phyloP scores from a whole-genome alignment of 64 coral and sea anemone species.

The Montipora foliosa region DNA sequence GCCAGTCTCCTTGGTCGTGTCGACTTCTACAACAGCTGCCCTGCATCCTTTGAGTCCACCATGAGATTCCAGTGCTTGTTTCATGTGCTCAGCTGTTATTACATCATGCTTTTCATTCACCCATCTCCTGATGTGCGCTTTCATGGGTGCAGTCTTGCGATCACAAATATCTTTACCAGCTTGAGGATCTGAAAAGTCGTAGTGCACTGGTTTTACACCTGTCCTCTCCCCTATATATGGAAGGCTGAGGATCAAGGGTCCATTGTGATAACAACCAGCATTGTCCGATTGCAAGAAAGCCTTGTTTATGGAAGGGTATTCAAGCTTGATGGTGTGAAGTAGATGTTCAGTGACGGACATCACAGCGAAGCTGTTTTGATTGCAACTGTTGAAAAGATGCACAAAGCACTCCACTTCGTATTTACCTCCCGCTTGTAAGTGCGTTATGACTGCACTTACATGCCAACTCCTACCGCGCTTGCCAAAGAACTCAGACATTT shows the following conservation, averaged over 20 bases:
- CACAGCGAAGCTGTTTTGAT: constrained; percentile 71
- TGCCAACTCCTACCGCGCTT: constrained; percentile 80
- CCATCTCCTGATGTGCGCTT: too few species aligned
- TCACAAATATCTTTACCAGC: neutral
- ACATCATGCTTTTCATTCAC: too few species aligned
- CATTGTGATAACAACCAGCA: constrained; percentile 26
- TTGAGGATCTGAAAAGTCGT: neutral
- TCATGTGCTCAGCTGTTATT: neutral
- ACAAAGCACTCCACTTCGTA: constrained; percentile 73
- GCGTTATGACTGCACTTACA: constrained; percentile 65
- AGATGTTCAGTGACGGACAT: constrained; percentile 64
- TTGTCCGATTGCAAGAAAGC: constrained; percentile 66
- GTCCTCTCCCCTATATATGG: too few species aligned
- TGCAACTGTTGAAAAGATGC: constrained; percentile 61
- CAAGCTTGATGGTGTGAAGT: constrained; percentile 57
- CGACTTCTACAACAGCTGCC: too few species aligned
- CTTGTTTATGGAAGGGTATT: constrained; percentile 43
- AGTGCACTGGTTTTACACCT: neutral
- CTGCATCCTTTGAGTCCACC: too few species aligned
- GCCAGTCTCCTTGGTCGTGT: too few species aligned
- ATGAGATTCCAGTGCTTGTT: neutral
- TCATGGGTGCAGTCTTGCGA: too few species aligned
- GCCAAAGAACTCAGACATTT: constrained; percentile 73
- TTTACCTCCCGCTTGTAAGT: constrained; percentile 52
- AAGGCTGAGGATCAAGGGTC: too few species aligned